Evolutionary conservation across 2,113 vertebrate genomes (phyloP).

Genomic region (Nipponia nippon): DNA sequence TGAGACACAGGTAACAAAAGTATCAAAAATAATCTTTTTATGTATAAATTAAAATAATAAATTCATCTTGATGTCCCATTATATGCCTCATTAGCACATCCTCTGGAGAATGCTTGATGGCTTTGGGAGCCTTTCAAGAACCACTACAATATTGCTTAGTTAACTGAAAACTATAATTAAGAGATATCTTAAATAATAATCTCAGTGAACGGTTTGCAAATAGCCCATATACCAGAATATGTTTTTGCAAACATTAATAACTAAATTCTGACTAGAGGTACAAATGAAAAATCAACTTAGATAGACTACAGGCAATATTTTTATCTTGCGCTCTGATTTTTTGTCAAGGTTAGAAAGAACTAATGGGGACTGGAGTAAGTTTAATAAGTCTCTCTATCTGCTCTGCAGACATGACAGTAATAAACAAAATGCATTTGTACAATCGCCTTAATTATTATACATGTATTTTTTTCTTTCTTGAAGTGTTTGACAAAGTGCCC

Average conservation of each 20-base stretch:
- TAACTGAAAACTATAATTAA: not conserved
- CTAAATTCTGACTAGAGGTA: not conserved
- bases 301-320: not conserved
- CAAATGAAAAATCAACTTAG: not conserved
- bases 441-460: not conserved
- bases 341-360: not conserved
- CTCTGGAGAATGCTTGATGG: not conserved
- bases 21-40: not conserved
- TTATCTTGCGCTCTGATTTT: not conserved
- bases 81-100: not conserved
- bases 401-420: not conserved
- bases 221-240: not conserved
- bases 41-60: not conserved
- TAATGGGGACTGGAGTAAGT: not conserved
- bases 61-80: not conserved
- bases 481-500: not conserved
- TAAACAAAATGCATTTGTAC: not conserved
- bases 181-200: not conserved
- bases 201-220: not conserved
- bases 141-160: not conserved
- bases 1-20: not conserved
- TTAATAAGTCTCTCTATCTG: not conserved
- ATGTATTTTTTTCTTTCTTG: not conserved
- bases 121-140: not conserved
- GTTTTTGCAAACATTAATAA: not conserved